Conservation (phyloP, 1,140 invertebrate species). For the Platorchestia sp. region DNA sequence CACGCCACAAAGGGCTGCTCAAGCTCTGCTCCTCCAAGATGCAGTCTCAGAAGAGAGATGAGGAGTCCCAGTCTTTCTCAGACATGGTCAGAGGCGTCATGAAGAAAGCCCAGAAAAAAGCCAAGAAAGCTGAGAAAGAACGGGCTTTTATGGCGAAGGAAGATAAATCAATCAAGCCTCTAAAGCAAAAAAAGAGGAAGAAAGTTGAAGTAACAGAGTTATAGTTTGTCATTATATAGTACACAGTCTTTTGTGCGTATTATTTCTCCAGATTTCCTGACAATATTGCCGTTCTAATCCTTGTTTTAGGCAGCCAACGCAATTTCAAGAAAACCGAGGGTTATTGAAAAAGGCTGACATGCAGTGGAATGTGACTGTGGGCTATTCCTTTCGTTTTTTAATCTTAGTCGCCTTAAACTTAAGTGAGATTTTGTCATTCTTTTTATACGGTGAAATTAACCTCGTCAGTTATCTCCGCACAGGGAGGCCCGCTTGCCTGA, state of each 20-base stretch:
- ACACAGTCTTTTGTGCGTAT: neutral
- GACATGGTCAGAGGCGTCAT: constrained; percentile 44
- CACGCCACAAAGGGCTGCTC: constrained; percentile 13
- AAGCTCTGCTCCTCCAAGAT: neutral
- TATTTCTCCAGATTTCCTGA: neutral
- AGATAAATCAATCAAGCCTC: constrained; percentile 23
- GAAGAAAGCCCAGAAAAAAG: constrained; percentile 39
- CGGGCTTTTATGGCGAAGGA: constrained; percentile 14
- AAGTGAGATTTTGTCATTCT: too few species aligned
- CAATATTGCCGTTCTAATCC: neutral
- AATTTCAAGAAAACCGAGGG: too few species aligned
- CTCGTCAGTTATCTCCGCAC: too few species aligned
- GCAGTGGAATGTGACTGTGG: too few species aligned
- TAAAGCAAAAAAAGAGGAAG: constrained; percentile 33
- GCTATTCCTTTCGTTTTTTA: too few species aligned
- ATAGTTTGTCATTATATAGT: neutral
- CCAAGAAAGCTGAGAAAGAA: constrained; percentile 32
- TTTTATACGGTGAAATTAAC: too few species aligned
- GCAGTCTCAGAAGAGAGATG: neutral
- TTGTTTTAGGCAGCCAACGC: too few species aligned
- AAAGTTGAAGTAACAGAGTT: constrained; percentile 35
- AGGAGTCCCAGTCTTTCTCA: constrained; percentile 27
- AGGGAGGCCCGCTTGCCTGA: too few species aligned
- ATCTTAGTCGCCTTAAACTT: too few species aligned
- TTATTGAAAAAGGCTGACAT: too few species aligned